phyloP scores from a whole-genome alignment of 2,113 vertebrate genomes.

The Orthonyx spaldingii region DNA sequence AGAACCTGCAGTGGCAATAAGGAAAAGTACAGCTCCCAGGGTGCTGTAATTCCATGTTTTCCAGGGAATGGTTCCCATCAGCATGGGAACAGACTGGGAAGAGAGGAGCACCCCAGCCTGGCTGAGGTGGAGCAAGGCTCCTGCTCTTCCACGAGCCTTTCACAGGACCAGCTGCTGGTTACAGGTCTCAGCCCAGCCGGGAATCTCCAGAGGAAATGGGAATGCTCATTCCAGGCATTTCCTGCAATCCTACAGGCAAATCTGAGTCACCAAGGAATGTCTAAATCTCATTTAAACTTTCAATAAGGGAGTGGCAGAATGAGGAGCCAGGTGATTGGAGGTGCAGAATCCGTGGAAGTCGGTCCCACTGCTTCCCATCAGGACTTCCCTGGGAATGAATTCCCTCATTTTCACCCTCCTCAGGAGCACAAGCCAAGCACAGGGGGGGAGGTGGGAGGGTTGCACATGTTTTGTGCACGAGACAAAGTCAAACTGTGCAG shows the following conservation, averaged over 20 bases:
- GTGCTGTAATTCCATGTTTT: accelerated
- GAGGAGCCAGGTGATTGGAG: background rate
- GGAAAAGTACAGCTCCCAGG: accelerated
- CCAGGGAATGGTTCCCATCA: accelerated
- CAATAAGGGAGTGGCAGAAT: accelerated
- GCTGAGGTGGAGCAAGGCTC: background rate
- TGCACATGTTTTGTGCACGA: background rate
- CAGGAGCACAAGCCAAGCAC: background rate
- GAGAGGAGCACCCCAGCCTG: background rate
- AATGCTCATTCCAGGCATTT: background rate
- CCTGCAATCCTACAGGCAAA: background rate
- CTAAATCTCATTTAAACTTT: accelerated
- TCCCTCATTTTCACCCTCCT: background rate
- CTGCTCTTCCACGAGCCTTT: accelerated
- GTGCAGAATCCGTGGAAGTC: accelerated
- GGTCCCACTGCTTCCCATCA: background rate
- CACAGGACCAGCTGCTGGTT: background rate
- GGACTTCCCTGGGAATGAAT: background rate
- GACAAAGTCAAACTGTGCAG: background rate
- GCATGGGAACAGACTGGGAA: background rate
- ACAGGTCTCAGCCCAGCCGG: accelerated
- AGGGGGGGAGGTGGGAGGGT: accelerated
- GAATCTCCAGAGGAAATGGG: background rate
- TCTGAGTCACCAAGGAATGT: background rate
- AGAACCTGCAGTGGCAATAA: accelerated